Base-by-base conservation (phyloP, 2,113 vertebrate species). In the Cricetomys ansorgei region DNA sequence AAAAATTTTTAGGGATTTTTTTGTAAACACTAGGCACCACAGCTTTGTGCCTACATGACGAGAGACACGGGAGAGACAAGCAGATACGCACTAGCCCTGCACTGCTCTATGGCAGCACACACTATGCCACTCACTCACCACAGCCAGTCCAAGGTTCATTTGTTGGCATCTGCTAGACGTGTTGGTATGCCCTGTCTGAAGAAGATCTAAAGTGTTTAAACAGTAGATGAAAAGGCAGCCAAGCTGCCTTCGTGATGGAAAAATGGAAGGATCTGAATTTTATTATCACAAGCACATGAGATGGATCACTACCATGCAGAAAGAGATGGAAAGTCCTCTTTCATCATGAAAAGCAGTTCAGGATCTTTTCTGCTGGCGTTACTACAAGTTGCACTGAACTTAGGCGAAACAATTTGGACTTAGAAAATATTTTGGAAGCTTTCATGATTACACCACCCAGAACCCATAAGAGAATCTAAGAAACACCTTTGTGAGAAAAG, bases 191-290 rank as follows among this genome's bases (percentile, higher is more conserved):
- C n/a, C 43, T 2, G 5, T 53, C 12, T 59, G 34, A 92, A 77
- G n/a, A 92, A 77, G 55, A 97, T 59, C 84, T 94, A n/a, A 86
- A 27, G n/a, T 37, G 27, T 55, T 95, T 85, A 75, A 77, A 83
- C 0, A 88, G 6, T 34, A 92, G 69, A 57, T 79, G n/a, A 88
- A 75, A 93, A 55, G 67, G 19, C 45, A 76, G 19, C 23, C 70
- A 31, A 94, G 45, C 29, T 90, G 55, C 93, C 40, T 89, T 69
- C 79, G 21, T 93, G 59, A 91, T 89, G 37, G 64, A 57, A 96
- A 79, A 69, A 70, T 50, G 31, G 95, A 76, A 37, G 95, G 65
- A 67, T 25, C 67, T 87, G 53, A 67, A 23, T 94, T 76, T 79
- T n/a, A 92, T 45, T 94, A 50, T 95, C 19, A 94, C 37, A 73